phyloP scores from a whole-genome alignment of 2,888 invertebrate genomes.

The Lithosia quadra region DNA sequence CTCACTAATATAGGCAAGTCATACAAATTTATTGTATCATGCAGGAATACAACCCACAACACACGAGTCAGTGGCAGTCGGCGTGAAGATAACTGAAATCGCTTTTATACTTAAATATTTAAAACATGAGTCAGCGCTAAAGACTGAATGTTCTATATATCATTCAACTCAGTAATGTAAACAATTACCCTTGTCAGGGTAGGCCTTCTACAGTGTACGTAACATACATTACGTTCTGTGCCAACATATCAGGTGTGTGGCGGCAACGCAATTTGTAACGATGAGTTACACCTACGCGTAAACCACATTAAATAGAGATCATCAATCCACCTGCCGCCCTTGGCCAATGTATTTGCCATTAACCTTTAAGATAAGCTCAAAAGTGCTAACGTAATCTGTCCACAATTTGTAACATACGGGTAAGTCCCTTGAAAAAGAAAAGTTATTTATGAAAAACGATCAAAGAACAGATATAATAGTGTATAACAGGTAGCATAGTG shows the following conservation, averaged over 20 bases:
- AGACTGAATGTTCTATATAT: background rate
- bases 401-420: background rate
- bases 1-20: too few relatives aligned
- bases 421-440: background rate
- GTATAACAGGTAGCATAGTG: background rate
- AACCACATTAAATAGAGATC: conserved; percentile 10
- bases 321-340: conserved; percentile 7
- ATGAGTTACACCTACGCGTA: conserved; percentile 2
- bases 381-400: background rate
- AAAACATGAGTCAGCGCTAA: background rate
- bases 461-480: background rate
- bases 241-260: background rate
- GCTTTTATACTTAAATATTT: background rate
- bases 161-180: background rate
- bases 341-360: conserved; percentile 13
- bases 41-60: background rate
- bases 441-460: background rate
- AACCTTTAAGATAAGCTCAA: conserved; percentile 13
- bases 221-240: background rate
- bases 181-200: background rate
- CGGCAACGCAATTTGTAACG: conserved; percentile 9
- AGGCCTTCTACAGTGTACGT: background rate
- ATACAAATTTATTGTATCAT: background rate
- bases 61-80: background rate
- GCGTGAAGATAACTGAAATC: background rate